Conservation (phyloP, 2,888 invertebrate genomes). For the Agrotis clavis region DNA sequence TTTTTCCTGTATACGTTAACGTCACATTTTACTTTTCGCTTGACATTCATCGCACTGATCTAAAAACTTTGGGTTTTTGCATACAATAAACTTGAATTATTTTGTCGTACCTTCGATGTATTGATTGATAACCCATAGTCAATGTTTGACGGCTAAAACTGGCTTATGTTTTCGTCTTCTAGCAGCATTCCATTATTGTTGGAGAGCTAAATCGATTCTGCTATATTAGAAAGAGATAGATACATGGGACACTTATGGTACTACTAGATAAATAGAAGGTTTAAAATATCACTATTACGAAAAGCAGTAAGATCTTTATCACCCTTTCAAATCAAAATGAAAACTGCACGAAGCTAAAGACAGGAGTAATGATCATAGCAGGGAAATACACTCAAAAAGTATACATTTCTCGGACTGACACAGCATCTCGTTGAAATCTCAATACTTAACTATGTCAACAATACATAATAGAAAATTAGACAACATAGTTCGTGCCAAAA, state of each 20-base stretch:
- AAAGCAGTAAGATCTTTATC: slow-evolving; percentile 15
- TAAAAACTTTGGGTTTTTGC: not conserved
- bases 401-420: not conserved
- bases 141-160: not conserved
- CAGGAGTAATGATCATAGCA: not conserved
- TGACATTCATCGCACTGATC: not conserved
- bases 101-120: not conserved
- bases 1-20: too few species aligned
- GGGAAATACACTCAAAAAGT: too few species aligned
- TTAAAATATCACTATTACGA: not conserved
- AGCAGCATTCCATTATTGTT: not conserved
- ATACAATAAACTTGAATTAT: not conserved
- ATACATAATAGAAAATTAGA: too few species aligned
- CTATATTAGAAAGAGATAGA: too few species aligned
- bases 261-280: too few species aligned
- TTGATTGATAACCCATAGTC: not conserved
- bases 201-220: not conserved
- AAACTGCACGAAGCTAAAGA: not conserved
- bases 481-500: not conserved
- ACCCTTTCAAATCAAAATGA: not conserved
- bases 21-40: not conserved
- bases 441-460: not conserved
- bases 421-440: not conserved
- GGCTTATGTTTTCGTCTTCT: too few species aligned
- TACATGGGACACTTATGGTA: too few species aligned